Evolutionary conservation across 2,113 vertebrate species (phyloP).

Genomic region (Hypanus sabinus): DNA sequence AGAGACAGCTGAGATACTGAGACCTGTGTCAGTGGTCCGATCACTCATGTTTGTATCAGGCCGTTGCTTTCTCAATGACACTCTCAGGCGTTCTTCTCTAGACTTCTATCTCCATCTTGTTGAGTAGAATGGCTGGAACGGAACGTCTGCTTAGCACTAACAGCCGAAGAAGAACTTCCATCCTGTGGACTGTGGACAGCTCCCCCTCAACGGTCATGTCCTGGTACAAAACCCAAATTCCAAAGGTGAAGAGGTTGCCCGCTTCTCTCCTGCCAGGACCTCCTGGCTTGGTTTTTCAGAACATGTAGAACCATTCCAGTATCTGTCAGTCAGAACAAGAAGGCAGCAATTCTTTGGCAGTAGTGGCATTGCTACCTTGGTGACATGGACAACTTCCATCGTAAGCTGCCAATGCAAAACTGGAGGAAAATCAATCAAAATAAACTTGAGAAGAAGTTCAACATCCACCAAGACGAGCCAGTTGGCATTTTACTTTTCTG

Average conservation of each 20-base stretch:
- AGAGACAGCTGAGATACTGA: background rate
- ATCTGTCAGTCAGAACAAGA: background rate
- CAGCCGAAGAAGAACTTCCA: too few relatives aligned
- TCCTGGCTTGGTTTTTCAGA: background rate
- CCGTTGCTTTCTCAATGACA: background rate
- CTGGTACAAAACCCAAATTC: background rate
- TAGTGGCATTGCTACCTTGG: background rate
- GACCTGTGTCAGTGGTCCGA: background rate
- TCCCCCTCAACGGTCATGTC: background rate
- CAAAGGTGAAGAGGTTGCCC: background rate
- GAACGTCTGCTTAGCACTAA: too few relatives aligned
- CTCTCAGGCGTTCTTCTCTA: background rate
- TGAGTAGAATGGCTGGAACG: too few relatives aligned
- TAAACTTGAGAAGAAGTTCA: background rate
- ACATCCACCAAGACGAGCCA: background rate
- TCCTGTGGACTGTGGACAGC: background rate
- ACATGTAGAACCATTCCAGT: background rate
- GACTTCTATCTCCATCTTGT: too few relatives aligned
- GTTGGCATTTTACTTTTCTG: background rate
- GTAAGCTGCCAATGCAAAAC: background rate
- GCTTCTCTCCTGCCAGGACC: background rate
- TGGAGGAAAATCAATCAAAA: background rate
- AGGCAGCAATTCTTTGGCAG: background rate
- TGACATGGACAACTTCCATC: background rate
- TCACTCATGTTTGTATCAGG: background rate